phyloP scores from a whole-genome alignment of 2,797 vertebrate genomes.

The Lateolabrax maculatus region DNA sequence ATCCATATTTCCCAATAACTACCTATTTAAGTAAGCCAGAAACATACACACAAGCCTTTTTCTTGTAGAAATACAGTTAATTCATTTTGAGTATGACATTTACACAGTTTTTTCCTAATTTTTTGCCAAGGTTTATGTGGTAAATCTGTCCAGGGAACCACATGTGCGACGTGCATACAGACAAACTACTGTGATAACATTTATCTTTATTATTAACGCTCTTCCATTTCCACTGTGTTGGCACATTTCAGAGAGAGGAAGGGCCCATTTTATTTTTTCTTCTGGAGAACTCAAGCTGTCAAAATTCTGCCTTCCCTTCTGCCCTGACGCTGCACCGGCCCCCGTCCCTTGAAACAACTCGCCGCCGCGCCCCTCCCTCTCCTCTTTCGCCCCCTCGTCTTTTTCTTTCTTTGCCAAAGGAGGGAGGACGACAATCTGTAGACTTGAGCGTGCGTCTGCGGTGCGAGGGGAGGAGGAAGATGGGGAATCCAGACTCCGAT shows the following conservation, averaged over 20 bases:
- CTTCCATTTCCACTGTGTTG: slow-evolving; percentile 73
- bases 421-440: slow-evolving; percentile 28
- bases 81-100: slow-evolving; percentile 28
- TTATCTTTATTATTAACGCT: slow-evolving; percentile 71
- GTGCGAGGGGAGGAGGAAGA: slow-evolving; percentile 49
- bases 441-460: slow-evolving; percentile 34
- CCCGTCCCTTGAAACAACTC: slow-evolving; percentile 53
- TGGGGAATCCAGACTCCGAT: slow-evolving; percentile 75
- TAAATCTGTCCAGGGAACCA: slow-evolving; percentile 53
- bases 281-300: slow-evolving; percentile 64
- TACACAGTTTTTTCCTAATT: slow-evolving; percentile 19
- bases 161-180: slow-evolving; percentile 36
- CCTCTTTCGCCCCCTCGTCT: slow-evolving; percentile 15
- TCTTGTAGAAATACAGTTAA: slow-evolving; percentile 26
- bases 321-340: slow-evolving; percentile 52
- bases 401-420: not conserved
- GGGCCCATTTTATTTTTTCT: slow-evolving; percentile 48
- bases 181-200: slow-evolving; percentile 72
- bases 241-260: slow-evolving; percentile 73
- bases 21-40: not conserved
- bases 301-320: slow-evolving; percentile 67
- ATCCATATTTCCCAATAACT: not conserved
- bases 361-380: slow-evolving; percentile 12
- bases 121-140: slow-evolving; percentile 22
- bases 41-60: not conserved